phyloP scores from a whole-genome alignment of 2,113 vertebrate species.

The Trichechus manatus region DNA sequence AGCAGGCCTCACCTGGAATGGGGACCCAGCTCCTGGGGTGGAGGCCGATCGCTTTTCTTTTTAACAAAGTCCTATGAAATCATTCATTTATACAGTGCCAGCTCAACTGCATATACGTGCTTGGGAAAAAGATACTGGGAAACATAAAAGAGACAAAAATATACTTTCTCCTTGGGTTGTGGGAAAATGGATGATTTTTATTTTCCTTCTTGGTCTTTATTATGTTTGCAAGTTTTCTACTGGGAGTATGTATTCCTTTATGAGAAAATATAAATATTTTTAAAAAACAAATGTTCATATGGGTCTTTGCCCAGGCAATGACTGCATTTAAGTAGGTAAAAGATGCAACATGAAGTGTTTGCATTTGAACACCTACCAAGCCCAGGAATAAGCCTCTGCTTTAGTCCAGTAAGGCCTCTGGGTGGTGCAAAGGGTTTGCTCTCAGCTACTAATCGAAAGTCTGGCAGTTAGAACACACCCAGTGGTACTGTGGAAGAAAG shows the following conservation, averaged over 20 bases:
- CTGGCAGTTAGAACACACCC: background rate
- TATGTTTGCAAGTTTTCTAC: background rate
- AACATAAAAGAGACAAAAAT: background rate
- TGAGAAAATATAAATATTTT: constrained; percentile 48
- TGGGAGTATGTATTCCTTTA: constrained; percentile 3
- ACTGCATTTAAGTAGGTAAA: background rate
- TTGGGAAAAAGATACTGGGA: too few species aligned
- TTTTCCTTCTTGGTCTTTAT: constrained; percentile 40
- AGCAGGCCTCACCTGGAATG: background rate
- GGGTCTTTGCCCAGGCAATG: background rate
- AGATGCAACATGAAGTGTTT: background rate
- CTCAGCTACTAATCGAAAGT: background rate
- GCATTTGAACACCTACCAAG: background rate
- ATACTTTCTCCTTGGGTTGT: background rate
- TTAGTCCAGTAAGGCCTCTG: background rate
- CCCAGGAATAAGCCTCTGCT: background rate
- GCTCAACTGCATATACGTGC: background rate
- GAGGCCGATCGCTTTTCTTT: background rate
- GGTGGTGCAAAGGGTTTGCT: background rate
- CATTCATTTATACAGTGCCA: background rate
- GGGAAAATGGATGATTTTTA: constrained; percentile 4
- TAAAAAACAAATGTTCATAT: background rate
- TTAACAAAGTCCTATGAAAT: background rate
- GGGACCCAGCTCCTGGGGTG: background rate
- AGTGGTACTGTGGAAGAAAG: background rate